Conservation (phyloP, 2,888 invertebrate genomes). For the Syrphus vitripennis region DNA sequence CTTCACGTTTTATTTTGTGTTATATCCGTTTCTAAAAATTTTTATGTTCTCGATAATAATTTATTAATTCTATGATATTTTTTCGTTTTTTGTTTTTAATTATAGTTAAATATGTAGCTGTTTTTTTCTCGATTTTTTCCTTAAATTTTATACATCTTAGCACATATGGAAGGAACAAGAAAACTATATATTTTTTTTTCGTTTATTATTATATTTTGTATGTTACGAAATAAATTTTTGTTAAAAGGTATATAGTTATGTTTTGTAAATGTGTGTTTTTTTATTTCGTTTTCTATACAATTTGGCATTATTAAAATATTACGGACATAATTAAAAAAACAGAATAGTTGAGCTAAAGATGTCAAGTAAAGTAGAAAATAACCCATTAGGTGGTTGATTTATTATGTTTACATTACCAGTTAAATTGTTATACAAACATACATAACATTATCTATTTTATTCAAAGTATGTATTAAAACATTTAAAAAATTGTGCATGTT, state of each 20-base stretch:
- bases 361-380: slow-evolving; percentile 9
- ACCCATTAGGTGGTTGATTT: slow-evolving; percentile 3
- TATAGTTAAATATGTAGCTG: slow-evolving; percentile 18
- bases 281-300: slow-evolving; percentile 39
- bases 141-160: slow-evolving; percentile 51
- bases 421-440: neutral
- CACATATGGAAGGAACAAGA: slow-evolving; percentile 70
- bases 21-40: neutral
- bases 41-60: slow-evolving; percentile 8
- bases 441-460: neutral
- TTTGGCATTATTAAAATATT: slow-evolving; percentile 49
- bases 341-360: slow-evolving; percentile 28
- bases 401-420: neutral
- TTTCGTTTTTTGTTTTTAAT: slow-evolving; percentile 45
- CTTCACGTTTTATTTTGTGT: slow-evolving; percentile 19
- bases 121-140: slow-evolving; percentile 24
- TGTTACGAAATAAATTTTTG: neutral
- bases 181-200: slow-evolving; percentile 29
- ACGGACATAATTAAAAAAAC: slow-evolving; percentile 17
- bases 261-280: slow-evolving; percentile 20
- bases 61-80: slow-evolving; percentile 67
- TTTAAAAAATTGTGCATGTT: slow-evolving; percentile 48
- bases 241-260: neutral
- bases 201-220: slow-evolving; percentile 10
- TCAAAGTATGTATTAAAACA: slow-evolving; percentile 35